These are phyloP conservation scores for Eumaeus atala DNA, from an alignment of 1,140 invertebrate genomes.

Conservation along the genomic window DNA sequence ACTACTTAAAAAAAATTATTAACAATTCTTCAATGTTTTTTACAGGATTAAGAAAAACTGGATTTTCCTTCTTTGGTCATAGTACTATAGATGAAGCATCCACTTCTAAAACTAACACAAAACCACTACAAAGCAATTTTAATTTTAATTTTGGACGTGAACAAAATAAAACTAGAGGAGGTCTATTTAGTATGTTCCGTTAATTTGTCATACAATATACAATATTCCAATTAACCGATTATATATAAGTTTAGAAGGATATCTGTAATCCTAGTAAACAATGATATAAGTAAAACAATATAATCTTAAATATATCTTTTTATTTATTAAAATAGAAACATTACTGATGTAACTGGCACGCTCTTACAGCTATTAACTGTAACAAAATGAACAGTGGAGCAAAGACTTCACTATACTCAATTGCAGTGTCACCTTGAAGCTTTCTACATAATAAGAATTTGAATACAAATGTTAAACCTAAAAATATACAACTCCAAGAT, in stretches of 20 bases:
- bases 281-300: constrained; percentile 1
- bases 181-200: constrained; percentile 59
- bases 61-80: constrained; percentile 47
- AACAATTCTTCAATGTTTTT: constrained; percentile 7
- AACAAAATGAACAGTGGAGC: constrained; percentile 93
- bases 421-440: constrained; percentile 83
- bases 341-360: constrained; percentile 87
- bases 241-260: background rate
- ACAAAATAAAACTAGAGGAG: constrained; percentile 48
- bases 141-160: constrained; percentile 52
- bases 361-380: constrained; percentile 91
- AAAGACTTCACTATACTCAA: constrained; percentile 94
- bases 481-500: constrained; percentile 88
- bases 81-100: constrained; percentile 18
- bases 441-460: constrained; percentile 95
- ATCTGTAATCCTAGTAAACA: background rate
- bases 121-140: constrained; percentile 40
- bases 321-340: constrained; percentile 11
- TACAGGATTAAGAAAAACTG: constrained; percentile 48
- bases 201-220: constrained; percentile 25
- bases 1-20: no score
- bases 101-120: constrained; percentile 26
- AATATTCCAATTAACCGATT: constrained; percentile 2
- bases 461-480: constrained; percentile 91
- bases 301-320: constrained; percentile 22